These are phyloP conservation scores for Salvelinus fontinalis DNA, from an alignment of 2,113 vertebrate species.

Conservation along the genomic window DNA sequence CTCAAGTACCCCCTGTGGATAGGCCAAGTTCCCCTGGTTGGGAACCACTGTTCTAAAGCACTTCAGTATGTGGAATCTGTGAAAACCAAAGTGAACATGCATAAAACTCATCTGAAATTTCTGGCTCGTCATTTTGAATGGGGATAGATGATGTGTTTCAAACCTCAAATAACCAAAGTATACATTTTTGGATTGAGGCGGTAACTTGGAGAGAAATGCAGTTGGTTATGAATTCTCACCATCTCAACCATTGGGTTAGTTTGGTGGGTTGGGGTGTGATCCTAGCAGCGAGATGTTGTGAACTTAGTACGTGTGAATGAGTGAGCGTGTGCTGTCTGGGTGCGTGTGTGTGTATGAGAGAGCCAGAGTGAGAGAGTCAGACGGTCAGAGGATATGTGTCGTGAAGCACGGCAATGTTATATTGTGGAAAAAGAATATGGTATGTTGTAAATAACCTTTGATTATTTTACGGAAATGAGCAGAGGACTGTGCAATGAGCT, in stretches of 20 bases:
- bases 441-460: slow-evolving; percentile 42
- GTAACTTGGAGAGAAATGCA: neutral
- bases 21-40: too few relatives aligned
- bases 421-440: slow-evolving; percentile 36
- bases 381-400: neutral
- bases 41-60: too few relatives aligned
- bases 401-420: slow-evolving; percentile 22
- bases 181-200: neutral
- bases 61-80: slow-evolving; percentile 6
- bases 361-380: neutral
- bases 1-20: too few relatives aligned
- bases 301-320: slow-evolving; percentile 13
- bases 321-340: neutral
- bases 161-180: neutral
- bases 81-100: neutral
- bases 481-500: slow-evolving; percentile 40
- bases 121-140: neutral
- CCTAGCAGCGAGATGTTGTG: neutral
- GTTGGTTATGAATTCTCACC: neutral
- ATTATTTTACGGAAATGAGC: slow-evolving; percentile 22
- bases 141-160: neutral
- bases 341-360: neutral
- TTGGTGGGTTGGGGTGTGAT: slow-evolving; percentile 12
- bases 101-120: neutral
- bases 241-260: slow-evolving; percentile 10